phyloP scores from a whole-genome alignment of 1,140 invertebrate species.

The Zaprionus davidi region DNA sequence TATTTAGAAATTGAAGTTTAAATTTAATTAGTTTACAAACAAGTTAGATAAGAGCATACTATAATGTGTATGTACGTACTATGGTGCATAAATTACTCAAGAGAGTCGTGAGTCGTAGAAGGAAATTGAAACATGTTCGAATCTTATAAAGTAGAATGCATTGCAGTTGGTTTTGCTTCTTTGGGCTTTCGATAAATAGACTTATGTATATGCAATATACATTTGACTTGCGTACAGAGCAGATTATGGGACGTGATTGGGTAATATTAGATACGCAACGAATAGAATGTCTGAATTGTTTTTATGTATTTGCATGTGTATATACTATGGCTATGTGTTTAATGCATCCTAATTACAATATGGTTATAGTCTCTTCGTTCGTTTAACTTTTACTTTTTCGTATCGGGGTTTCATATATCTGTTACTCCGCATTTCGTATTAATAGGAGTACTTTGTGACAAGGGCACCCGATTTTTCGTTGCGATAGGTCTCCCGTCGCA shows the following conservation, averaged over 20 bases:
- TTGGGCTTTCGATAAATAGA: neutral
- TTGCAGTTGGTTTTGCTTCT: conserved; percentile 20
- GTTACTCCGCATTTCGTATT: conserved; percentile 22
- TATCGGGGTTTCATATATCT: neutral
- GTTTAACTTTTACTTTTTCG: conserved; percentile 26
- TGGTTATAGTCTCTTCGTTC: conserved; percentile 27
- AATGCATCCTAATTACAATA: conserved; percentile 25
- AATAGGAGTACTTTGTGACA: conserved; percentile 81
- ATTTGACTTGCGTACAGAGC: conserved; percentile 7
- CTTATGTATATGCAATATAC: conserved; percentile 10
- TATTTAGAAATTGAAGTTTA: conserved; percentile 9
- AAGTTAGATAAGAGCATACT: neutral
- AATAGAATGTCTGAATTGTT: conserved; percentile 38
- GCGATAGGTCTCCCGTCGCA: conserved; percentile 79
- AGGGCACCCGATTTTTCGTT: conserved; percentile 84
- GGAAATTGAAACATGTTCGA: conserved; percentile 84
- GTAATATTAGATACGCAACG: conserved; percentile 41
- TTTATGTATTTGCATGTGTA: conserved; percentile 21
- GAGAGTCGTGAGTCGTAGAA: conserved; percentile 8
- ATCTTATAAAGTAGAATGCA: conserved; percentile 42
- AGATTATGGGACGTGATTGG: conserved; percentile 29
- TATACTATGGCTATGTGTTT: conserved; percentile 30
- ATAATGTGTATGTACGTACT: conserved; percentile 15
- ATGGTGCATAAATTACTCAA: conserved; percentile 30
- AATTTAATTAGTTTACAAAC: conserved; percentile 18